Evolutionary conservation across 2,797 vertebrate genomes (phyloP).

Genomic region (Bradypodion ventrale): DNA sequence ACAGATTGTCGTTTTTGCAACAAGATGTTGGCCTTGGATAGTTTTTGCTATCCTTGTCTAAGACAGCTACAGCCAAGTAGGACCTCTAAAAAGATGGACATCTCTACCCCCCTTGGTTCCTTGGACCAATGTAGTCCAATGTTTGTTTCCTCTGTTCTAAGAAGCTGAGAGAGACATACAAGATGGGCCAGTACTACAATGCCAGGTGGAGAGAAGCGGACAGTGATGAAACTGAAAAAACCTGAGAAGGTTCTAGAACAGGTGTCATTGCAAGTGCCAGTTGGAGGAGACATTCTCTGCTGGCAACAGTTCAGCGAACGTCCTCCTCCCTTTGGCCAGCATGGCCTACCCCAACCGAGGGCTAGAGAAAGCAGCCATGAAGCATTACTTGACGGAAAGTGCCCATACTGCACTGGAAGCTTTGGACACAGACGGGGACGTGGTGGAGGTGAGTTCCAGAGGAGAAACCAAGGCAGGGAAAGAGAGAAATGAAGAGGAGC

Average conservation of each 20-base stretch:
- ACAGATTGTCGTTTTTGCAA: no score
- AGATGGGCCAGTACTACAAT: no score
- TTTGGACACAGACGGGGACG: slow-evolving; percentile 7
- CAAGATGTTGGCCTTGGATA: no score
- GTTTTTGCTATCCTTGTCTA: no score
- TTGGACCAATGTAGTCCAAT: no score
- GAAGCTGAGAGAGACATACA: no score
- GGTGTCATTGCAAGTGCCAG: not conserved
- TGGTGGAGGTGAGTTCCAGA: not conserved
- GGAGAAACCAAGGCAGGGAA: not conserved
- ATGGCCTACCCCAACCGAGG: slow-evolving; percentile 37
- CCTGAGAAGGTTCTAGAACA: slow-evolving; percentile 25
- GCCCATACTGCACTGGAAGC: slow-evolving; percentile 22
- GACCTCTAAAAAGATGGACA: no score
- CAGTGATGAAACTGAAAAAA: not conserved
- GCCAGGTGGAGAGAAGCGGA: no score
- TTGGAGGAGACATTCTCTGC: not conserved
- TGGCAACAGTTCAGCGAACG: not conserved
- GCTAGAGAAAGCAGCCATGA: slow-evolving; percentile 29
- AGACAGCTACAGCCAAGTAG: no score
- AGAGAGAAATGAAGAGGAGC: not conserved
- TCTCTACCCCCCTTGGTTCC: no score
- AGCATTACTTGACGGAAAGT: slow-evolving; percentile 23
- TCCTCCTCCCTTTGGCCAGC: not conserved
- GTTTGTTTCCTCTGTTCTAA: no score